Evolutionary conservation across 1,140 invertebrate genomes (phyloP), one percentile per base, ranked within the genome.

Genomic region (Cepaea nemoralis): DNA sequence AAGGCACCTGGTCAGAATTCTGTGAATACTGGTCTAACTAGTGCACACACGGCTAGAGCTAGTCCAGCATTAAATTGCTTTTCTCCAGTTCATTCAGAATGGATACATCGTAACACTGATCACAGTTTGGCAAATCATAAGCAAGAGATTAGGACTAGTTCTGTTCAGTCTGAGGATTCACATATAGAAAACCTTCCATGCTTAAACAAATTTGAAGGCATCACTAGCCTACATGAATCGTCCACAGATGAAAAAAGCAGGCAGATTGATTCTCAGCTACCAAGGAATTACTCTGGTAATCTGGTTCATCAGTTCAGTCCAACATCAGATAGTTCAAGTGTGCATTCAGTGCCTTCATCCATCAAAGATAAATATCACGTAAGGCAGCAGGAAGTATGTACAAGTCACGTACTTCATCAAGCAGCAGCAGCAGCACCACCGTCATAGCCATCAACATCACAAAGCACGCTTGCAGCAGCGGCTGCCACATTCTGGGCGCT

Each of bases 1-100:
- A 80, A 80, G 39, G 78, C 73, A 8, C 67, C 78, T 39, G 67
- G 67, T 33, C 78, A 67, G 16, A 80, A 69, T 42, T 80, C 78
- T 55, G 55, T 80, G 55, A 3, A 71, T 63, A 27, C 69, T 27
- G 70, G 59, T 69, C 50, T 1, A 19, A 35, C 37, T 5, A 59
- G 35, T 16, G 75, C 45, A 35, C 37, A 50, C 27, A 19, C 24
- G 33, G n/a, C 40, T 8, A 67, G 77, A 27, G 12, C 76, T 37
- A 67, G 59, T 24, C n/a, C 55, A 19, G n/a, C 55, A n/a, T 12
- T 24, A 14, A 59, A 12, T 59, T 24, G 22, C 55, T 10, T 1
- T 63, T 63, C 59, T 27, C 27, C 59, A 6, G n/a, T 31, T 63
- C 6, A 16, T 31, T 31, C 59, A 63, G 22, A 63, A 10, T 63